Evolutionary conservation across 2,888 invertebrate species (phyloP).

Genomic region (Steromphala cineraria): DNA sequence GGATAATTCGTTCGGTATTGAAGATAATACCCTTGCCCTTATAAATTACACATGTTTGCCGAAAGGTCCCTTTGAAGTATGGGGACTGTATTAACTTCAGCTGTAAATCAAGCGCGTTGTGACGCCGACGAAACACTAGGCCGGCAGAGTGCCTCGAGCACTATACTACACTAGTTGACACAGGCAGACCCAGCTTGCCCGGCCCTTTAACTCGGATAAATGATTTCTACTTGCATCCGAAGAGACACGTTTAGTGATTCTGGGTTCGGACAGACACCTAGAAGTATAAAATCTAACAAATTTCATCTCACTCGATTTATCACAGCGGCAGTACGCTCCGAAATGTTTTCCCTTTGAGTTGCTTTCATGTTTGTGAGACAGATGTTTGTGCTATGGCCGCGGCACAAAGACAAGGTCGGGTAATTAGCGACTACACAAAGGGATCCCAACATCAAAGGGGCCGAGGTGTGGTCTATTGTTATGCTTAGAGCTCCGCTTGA

Average conservation of each 20-base stretch:
- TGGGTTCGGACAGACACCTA: background rate
- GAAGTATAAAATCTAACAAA: conserved; percentile 1
- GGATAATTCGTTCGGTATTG: conserved; percentile 17
- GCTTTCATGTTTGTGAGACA: conserved; percentile 2
- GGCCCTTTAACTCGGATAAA: background rate
- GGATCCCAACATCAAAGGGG: conserved; percentile 30
- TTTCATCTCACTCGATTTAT: background rate
- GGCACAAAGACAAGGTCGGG: conserved; percentile 26
- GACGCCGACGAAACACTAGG: conserved; percentile 31
- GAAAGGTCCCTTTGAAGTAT: conserved; percentile 58
- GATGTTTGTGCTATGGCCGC: conserved; percentile 26
- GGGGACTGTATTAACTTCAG: conserved; percentile 43
- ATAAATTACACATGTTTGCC: conserved; percentile 63
- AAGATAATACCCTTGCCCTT: conserved; percentile 58
- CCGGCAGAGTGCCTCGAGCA: conserved; percentile 21
- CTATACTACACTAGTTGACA: conserved; percentile 14
- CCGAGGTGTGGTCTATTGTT: conserved; percentile 22
- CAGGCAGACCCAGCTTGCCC: conserved; percentile 4
- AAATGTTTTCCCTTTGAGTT: background rate
- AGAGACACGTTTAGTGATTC: background rate
- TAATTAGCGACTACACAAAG: conserved; percentile 26
- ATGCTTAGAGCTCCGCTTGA: conserved; percentile 3
- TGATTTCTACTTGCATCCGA: background rate
- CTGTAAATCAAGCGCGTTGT: conserved; percentile 45
- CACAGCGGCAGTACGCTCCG: background rate